These are phyloP conservation scores for Agrenia bidenticulata DNA, from an alignment of 2,888 invertebrate species.

Conservation along the genomic window DNA sequence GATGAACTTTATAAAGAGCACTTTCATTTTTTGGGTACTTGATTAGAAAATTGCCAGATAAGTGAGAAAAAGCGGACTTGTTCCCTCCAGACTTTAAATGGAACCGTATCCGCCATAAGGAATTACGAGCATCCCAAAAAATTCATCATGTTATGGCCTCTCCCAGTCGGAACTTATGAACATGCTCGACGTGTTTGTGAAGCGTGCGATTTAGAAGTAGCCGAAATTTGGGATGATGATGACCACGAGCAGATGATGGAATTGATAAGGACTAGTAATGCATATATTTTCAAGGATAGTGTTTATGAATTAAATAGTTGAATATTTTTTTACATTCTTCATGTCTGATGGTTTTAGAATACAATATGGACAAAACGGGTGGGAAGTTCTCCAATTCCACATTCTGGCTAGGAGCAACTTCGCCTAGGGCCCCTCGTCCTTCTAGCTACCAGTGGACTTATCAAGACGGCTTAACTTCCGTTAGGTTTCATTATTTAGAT, in stretches of 20 bases:
- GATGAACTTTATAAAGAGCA: too few relatives aligned
- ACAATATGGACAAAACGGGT: background rate
- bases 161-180: background rate
- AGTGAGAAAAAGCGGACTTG: background rate
- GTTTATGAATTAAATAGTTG: too few relatives aligned
- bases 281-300: too few relatives aligned
- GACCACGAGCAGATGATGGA: constrained; percentile 29
- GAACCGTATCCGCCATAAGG: background rate
- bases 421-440: background rate
- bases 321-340: too few relatives aligned
- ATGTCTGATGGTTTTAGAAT: background rate
- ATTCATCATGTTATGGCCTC: background rate
- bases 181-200: constrained; percentile 14
- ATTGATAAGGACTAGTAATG: background rate
- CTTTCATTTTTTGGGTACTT: too few relatives aligned
- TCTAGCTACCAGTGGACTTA: background rate
- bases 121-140: background rate
- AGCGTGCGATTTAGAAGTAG: constrained; percentile 29
- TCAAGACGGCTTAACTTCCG: constrained; percentile 5
- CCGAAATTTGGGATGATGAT: constrained; percentile 37
- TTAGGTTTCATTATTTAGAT: constrained; percentile 2
- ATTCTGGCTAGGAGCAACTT: constrained; percentile 1
- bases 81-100: background rate
- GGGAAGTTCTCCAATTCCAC: background rate
- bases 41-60: too few relatives aligned